Evolutionary conservation across 2,797 vertebrate species (phyloP).

Genomic region (Alcedo quadribrachys): DNA sequence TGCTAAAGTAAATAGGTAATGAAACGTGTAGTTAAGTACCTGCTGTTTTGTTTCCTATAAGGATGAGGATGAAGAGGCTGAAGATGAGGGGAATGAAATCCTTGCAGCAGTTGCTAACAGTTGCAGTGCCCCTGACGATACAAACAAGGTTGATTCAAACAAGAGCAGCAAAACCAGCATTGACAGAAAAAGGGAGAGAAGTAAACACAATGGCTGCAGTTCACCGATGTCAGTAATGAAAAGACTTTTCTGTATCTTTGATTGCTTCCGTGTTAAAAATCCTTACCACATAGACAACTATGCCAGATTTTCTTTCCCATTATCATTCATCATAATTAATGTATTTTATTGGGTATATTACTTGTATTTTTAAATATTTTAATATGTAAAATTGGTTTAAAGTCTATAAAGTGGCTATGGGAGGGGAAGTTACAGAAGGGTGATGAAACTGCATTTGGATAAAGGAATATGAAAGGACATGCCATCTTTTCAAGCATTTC

Average conservation of each 20-base stretch:
- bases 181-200: conserved; percentile 74
- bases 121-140: conserved; percentile 21
- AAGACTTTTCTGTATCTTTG: conserved; percentile 80
- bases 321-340: conserved; percentile 91
- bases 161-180: conserved; percentile 73
- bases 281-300: conserved; percentile 96
- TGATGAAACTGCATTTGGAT: background rate
- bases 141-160: background rate
- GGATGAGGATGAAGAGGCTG: conserved; percentile 72
- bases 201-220: background rate
- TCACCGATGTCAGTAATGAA: conserved; percentile 70
- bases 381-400: background rate
- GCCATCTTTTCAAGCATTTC: background rate
- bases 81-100: conserved; percentile 87
- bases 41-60: conserved; percentile 22
- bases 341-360: conserved; percentile 93
- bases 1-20: background rate
- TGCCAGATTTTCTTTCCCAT: conserved; percentile 87
- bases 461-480: background rate
- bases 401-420: background rate
- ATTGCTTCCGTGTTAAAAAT: conserved; percentile 88
- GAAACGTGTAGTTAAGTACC: background rate
- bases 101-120: conserved; percentile 82
- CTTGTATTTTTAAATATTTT: conserved; percentile 85
- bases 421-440: background rate